Conservation (phyloP, 2,888 invertebrate genomes). For the Drosophila testacea region DNA sequence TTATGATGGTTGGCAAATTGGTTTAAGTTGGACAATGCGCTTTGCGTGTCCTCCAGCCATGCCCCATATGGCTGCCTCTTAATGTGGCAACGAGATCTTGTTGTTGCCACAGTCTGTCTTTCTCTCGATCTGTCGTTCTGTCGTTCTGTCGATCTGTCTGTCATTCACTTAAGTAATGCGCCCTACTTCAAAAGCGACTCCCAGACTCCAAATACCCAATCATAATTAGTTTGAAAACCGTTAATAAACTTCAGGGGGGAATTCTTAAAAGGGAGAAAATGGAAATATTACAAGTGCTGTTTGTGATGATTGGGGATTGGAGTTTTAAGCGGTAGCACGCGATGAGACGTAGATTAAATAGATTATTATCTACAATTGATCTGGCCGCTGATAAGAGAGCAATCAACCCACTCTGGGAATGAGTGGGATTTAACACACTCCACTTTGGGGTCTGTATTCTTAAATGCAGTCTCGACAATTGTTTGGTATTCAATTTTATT, state of each 20-base stretch:
- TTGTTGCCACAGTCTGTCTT: constrained; percentile 2
- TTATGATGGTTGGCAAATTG: constrained; percentile 68
- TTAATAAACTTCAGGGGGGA: constrained; percentile 25
- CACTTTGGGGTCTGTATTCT: neutral
- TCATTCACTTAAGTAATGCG: constrained; percentile 33
- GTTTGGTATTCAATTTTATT: neutral
- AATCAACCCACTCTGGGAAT: constrained; percentile 5
- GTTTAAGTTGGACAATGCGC: constrained; percentile 30
- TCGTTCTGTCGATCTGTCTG: neutral
- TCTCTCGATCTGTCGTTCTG: neutral
- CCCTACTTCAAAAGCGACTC: constrained; percentile 36
- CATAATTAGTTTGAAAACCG: constrained; percentile 43
- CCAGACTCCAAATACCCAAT: constrained; percentile 31
- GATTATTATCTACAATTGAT: constrained; percentile 24
- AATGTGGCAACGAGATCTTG: constrained; percentile 9
- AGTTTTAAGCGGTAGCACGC: constrained; percentile 37
- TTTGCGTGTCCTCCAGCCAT: constrained; percentile 62
- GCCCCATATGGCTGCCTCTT: constrained; percentile 56
- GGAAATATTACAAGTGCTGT: neutral
- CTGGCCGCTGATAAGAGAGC: constrained; percentile 17
- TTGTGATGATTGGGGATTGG: neutral
- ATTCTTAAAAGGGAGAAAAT: neutral
- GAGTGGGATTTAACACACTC: neutral
- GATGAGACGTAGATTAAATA: constrained; percentile 27
- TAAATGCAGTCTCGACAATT: neutral